Evolutionary conservation across 2,113 vertebrate species (phyloP).

Genomic region (Balaeniceps rex): DNA sequence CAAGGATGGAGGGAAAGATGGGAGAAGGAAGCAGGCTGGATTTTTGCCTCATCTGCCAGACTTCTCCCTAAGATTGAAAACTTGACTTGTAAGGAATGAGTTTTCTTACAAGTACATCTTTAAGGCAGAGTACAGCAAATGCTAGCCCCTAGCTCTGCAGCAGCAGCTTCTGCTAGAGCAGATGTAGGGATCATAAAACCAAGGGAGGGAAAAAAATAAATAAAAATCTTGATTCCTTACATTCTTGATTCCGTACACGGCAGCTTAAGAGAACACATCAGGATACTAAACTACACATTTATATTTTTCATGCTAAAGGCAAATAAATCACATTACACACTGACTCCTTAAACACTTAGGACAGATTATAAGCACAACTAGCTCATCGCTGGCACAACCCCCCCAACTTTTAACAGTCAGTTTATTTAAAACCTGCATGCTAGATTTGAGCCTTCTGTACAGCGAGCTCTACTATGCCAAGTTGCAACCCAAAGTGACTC

Average conservation of each 20-base stretch:
- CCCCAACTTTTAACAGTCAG: background rate
- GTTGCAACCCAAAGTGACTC: conserved; percentile 21
- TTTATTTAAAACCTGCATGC: background rate
- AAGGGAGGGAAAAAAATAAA: background rate
- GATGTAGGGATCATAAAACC: background rate
- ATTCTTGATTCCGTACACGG: background rate
- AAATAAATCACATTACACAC: conserved; percentile 1
- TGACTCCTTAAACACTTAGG: background rate
- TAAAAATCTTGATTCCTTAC: background rate
- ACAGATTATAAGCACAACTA: background rate
- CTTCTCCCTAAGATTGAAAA: background rate
- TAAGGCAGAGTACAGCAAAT: background rate
- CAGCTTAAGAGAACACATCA: background rate
- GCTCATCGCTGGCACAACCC: background rate
- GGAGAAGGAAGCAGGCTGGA: background rate
- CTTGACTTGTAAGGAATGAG: background rate
- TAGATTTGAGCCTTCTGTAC: conserved; percentile 20
- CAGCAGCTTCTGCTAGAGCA: background rate
- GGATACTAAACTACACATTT: background rate
- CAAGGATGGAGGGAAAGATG: background rate
- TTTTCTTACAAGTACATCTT: background rate
- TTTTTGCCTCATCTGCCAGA: background rate
- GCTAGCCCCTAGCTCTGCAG: background rate
- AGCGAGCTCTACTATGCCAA: background rate
- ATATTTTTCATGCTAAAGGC: background rate